These are phyloP conservation scores for Acronicta psi DNA, from an alignment of 2,888 invertebrate species.

Conservation along the genomic window DNA sequence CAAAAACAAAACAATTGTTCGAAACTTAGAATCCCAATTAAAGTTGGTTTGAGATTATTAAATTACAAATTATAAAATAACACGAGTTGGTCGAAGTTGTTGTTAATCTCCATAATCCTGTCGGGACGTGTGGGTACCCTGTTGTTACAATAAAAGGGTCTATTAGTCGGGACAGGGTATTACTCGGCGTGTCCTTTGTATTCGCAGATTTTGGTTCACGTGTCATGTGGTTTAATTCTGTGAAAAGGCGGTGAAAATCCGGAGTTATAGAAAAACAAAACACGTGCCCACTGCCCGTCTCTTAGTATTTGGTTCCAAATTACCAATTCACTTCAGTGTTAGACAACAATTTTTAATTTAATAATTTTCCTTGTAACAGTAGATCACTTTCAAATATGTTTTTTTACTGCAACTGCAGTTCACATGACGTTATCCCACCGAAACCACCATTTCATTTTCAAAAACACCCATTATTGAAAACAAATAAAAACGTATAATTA, in stretches of 20 bases:
- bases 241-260: constrained; percentile 24
- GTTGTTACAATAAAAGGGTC: constrained; percentile 57
- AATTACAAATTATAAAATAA: constrained; percentile 46
- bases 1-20: constrained; percentile 34
- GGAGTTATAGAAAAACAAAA: constrained; percentile 30
- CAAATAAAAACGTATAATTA: too few species aligned
- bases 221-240: constrained; percentile 45
- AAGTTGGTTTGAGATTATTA: constrained; percentile 37
- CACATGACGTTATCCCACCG: too few species aligned
- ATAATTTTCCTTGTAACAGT: constrained; percentile 12
- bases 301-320: too few species aligned
- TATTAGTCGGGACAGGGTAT: constrained; percentile 51
- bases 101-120: constrained; percentile 65
- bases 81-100: constrained; percentile 28
- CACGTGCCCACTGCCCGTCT: too few species aligned
- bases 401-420: too few species aligned
- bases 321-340: too few species aligned
- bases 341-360: too few species aligned
- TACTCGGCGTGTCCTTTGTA: constrained; percentile 51
- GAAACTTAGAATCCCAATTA: constrained; percentile 38
- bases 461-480: too few species aligned
- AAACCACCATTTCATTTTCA: not conserved
- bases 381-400: too few species aligned
- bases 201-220: constrained; percentile 49
- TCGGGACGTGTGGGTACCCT: constrained; percentile 54